Percentiles rank a stretch among this genome's conserved stretches.
Evolutionary conservation across 2,888 invertebrate genomes (phyloP).

Genomic region (Ophion costatus): DNA sequence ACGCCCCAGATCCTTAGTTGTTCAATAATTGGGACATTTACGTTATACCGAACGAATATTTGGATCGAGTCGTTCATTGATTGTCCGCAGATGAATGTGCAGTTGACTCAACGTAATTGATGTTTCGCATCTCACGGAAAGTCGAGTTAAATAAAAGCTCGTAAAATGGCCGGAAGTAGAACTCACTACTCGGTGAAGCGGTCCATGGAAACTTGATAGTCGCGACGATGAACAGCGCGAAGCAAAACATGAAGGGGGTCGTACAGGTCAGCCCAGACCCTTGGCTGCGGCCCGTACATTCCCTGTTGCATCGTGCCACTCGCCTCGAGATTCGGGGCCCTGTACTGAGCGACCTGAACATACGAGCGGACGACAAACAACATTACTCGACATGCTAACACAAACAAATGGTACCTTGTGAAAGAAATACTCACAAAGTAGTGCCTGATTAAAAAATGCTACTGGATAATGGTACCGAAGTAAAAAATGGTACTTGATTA

Average conservation of each 20-base stretch:
- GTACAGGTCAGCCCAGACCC: constrained; percentile 96
- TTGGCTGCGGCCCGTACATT: constrained; percentile 92
- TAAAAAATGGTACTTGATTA: too few species aligned
- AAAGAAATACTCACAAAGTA: neutral
- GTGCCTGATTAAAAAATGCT: too few species aligned
- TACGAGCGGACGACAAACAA: neutral
- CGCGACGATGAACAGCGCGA: constrained; percentile 95
- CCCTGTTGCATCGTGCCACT: constrained; percentile 91
- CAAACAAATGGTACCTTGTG: neutral
- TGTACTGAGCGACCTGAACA: constrained; percentile 91
- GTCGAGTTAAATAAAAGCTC: too few species aligned
- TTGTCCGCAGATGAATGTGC: too few species aligned
- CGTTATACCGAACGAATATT: too few species aligned
- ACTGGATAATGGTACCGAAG: too few species aligned
- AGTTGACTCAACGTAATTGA: too few species aligned
- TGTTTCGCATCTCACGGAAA: too few species aligned
- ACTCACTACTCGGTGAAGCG: constrained; percentile 94
- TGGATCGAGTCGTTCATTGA: too few species aligned
- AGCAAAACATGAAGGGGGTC: constrained; percentile 97
- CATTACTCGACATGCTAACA: neutral
- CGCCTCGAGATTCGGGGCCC: constrained; percentile 94
- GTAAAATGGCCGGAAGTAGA: neutral
- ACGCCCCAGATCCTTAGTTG: too few species aligned
- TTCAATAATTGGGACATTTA: too few species aligned
- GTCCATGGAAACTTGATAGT: constrained; percentile 97